Base-by-base conservation (phyloP, 2,888 invertebrate species). In the Eudemis profundana region DNA sequence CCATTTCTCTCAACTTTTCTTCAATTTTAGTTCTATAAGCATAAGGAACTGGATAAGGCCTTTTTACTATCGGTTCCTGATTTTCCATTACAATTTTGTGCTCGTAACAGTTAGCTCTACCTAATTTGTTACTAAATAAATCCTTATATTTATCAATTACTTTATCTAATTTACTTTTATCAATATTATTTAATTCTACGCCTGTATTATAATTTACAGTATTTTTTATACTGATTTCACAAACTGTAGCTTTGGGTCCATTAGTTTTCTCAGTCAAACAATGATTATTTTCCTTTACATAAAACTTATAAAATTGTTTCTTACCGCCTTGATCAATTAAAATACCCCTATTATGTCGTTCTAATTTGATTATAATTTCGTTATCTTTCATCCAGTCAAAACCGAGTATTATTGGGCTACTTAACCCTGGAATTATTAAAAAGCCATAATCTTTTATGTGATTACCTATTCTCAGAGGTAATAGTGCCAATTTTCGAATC, bases 41-140 rank as follows among this genome's bases (percentile, higher is more conserved):
- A 54, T 68, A 73, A 0, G 73, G 73, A 12, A 76, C 29, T 1
- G 73, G 73, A 47, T 74, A 73, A 2, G 69, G 42, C 1, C 56
- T 61, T 23, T 67, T 73, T 4, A 72, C 38, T 29, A 73, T 38
- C 0, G 73, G 73, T 1, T 10, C 14, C 4, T 70, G 54, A 3
- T 44, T 15, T 0, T n/a, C 14, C 70, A 72, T 70, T 46, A 64
- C 53, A 61, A 72, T 60, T n/a, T 66, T 51, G 44, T 75, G 72
- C 42, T 70, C 38, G 14, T 72, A 72, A 46, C 70, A 70, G 51
- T 73, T 71, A 0, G 69, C 63, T 3, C 54, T 44, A 0, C 75
- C 72, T 54, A 72, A 44, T 27, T 53, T 57, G 0, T 62, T 7
- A 0, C 33, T 21, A 54, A 70, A 68, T 12, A 66, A 14, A 2